Evolutionary conservation across 1,140 invertebrate species (phyloP).

Genomic region (Trichogramma pretiosum): DNA sequence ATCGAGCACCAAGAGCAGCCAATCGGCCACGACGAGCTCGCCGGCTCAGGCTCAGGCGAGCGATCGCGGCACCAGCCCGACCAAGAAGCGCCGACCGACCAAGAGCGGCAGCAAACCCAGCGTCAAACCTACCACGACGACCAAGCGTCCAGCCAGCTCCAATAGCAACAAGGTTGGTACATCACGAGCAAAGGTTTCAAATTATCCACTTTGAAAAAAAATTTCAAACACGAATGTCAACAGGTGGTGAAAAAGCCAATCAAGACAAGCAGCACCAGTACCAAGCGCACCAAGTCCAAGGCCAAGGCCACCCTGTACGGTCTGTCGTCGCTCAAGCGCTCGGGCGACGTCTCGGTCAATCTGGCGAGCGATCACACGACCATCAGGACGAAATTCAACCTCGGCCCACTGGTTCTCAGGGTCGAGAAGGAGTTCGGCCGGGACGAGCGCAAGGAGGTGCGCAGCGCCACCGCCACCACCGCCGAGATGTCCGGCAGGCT

Average conservation of each 20-base stretch:
- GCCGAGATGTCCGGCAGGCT: constrained; percentile 74
- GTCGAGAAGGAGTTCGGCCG: constrained; percentile 78
- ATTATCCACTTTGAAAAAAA: too few relatives aligned
- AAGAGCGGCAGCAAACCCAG: constrained; percentile 22
- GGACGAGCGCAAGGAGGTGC: constrained; percentile 63
- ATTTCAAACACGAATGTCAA: too few relatives aligned
- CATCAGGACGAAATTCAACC: constrained; percentile 68
- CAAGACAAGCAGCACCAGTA: neutral
- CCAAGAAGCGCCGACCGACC: constrained; percentile 9
- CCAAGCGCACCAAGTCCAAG: constrained; percentile 59
- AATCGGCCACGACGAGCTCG: constrained; percentile 27
- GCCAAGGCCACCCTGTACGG: constrained; percentile 72
- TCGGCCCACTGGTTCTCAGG: constrained; percentile 67
- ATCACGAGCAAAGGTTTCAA: too few relatives aligned
- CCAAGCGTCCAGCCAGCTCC: constrained; percentile 21
- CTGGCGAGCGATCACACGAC: constrained; percentile 70
- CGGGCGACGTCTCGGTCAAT: constrained; percentile 68
- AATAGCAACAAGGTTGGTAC: constrained; percentile 20
- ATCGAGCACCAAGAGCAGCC: constrained; percentile 27
- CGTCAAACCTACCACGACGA: too few relatives aligned
- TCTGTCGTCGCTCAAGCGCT: constrained; percentile 62
- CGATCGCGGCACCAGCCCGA: neutral
- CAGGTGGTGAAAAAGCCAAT: neutral
- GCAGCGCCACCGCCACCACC: constrained; percentile 74
- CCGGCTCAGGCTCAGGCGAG: constrained; percentile 20